A percentile compares a stretch with the other conserved stretches of the same genome.
phyloP scores from a whole-genome alignment of 1,140 invertebrate genomes.

The Choristoneura fumiferana region DNA sequence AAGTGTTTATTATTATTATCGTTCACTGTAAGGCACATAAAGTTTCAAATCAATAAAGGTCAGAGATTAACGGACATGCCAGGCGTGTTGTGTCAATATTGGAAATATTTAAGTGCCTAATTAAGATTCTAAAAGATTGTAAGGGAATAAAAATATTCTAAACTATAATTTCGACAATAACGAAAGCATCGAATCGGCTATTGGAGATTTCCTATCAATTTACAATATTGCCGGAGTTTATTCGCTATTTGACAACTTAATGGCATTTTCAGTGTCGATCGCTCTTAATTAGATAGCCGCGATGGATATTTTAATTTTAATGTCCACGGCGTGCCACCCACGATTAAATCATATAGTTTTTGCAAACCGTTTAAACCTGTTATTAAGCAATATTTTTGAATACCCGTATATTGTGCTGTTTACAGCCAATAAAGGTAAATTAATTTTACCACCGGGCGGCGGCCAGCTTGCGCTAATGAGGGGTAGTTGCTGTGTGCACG shows the following conservation, averaged over 20 bases:
- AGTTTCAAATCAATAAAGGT: background rate
- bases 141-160: conserved; percentile 7
- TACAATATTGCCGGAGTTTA: conserved; percentile 49
- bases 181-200: conserved; percentile 28
- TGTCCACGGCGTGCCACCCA: conserved; percentile 49
- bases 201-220: conserved; percentile 42
- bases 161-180: conserved; percentile 29
- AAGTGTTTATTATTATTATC: no score
- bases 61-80: background rate
- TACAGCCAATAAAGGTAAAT: conserved; percentile 3
- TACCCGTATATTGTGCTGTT: conserved; percentile 9
- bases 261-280: conserved; percentile 52
- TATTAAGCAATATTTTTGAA: conserved; percentile 39
- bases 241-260: conserved; percentile 62
- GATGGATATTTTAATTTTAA: conserved; percentile 59
- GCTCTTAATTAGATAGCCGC: conserved; percentile 57
- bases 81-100: background rate
- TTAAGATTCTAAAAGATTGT: conserved; percentile 8
- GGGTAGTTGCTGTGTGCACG: no score
- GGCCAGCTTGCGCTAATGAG: no score
- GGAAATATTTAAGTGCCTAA: background rate
- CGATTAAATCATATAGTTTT: conserved; percentile 36
- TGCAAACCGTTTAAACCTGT: conserved; percentile 31
- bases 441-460: background rate
- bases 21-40: background rate